phyloP scores from a whole-genome alignment of 2,888 invertebrate genomes.

The Cantharis rustica region DNA sequence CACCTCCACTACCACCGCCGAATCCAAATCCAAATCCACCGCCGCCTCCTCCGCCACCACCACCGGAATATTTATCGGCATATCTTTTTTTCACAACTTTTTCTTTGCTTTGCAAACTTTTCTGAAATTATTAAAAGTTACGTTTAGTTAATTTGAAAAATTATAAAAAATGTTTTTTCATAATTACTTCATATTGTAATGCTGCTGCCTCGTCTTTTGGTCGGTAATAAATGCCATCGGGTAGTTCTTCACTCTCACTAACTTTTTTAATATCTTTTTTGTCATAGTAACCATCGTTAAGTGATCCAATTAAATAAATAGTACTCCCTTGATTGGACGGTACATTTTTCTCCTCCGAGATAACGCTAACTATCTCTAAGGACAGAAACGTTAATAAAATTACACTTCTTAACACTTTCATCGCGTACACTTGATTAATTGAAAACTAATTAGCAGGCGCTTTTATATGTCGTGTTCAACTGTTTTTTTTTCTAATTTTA shows the following conservation, averaged over 20 bases:
- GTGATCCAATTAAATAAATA: constrained; percentile 41
- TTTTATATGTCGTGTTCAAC: not conserved
- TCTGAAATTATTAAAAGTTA: constrained; percentile 49
- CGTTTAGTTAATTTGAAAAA: constrained; percentile 29
- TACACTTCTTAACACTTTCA: not conserved
- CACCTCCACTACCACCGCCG: constrained; percentile 20
- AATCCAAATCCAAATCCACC: constrained; percentile 27
- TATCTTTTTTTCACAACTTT: not conserved
- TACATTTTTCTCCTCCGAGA: constrained; percentile 2
- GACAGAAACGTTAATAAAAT: not conserved
- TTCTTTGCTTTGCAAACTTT: not conserved
- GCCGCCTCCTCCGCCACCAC: constrained; percentile 23
- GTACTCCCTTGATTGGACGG: not conserved
- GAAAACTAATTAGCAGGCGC: not conserved
- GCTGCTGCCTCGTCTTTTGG: constrained; percentile 43
- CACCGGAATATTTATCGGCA: not conserved
- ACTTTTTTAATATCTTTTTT: constrained; percentile 27
- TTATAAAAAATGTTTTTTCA: constrained; percentile 39
- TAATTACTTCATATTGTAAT: not conserved
- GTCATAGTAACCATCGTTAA: not conserved
- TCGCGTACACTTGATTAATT: not conserved
- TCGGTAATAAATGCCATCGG: constrained; percentile 51
- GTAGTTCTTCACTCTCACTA: constrained; percentile 41
- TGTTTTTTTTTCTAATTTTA: not conserved
- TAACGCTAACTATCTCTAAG: not conserved